phyloP scores from a whole-genome alignment of 2,797 vertebrate genomes.

The Corythornis leucogaster region DNA sequence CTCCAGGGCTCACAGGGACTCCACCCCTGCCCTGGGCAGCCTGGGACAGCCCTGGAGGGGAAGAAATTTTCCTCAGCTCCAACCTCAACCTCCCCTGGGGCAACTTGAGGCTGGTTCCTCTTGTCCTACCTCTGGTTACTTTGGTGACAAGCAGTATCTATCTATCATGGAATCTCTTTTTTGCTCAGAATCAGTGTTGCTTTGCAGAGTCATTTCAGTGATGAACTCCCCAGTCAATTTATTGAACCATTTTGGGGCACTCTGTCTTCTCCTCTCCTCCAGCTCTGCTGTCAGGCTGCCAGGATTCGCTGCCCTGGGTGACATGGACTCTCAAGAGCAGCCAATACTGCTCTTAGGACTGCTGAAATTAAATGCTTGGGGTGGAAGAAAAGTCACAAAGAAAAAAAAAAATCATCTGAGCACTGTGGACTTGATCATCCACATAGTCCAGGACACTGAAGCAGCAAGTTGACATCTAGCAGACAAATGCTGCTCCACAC shows the following conservation, averaged over 20 bases:
- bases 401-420: not conserved
- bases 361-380: not conserved
- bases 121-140: too few species aligned
- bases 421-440: not conserved
- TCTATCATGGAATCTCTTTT: not conserved
- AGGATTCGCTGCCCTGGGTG: accelerated
- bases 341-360: not conserved
- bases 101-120: too few species aligned
- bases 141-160: accelerated
- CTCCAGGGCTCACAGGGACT: too few species aligned
- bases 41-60: too few species aligned
- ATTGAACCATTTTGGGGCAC: accelerated
- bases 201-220: not conserved
- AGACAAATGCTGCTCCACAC: not conserved
- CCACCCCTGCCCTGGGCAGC: too few species aligned
- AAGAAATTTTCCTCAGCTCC: too few species aligned
- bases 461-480: not conserved
- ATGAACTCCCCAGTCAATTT: not conserved
- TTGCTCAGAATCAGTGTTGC: accelerated
- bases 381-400: not conserved
- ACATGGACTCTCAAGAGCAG: not conserved
- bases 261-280: not conserved
- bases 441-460: not conserved
- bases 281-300: not conserved
- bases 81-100: too few species aligned